These are phyloP conservation scores for Otis tarda DNA, from an alignment of 2,113 vertebrate species.

Conservation along the genomic window DNA sequence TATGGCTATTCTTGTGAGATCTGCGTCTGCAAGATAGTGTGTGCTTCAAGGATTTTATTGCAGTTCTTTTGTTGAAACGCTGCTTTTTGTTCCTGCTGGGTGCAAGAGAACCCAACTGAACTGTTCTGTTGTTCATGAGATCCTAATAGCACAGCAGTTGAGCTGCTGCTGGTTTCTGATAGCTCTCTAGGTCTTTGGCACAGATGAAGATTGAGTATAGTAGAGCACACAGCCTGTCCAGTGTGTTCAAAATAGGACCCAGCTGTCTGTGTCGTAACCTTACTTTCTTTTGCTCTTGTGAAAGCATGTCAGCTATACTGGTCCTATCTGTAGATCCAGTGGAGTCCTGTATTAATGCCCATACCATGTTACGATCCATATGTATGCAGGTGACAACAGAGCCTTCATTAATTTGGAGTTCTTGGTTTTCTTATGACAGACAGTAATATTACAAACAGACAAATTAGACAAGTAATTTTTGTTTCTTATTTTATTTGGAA, in stretches of 20 bases:
- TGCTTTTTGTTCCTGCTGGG: background rate
- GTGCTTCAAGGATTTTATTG: background rate
- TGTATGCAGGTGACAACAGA: background rate
- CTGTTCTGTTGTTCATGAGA: background rate
- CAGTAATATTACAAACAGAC: background rate
- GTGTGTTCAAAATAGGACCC: background rate
- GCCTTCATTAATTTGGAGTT: background rate
- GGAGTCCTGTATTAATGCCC: background rate
- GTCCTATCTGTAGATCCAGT: background rate
- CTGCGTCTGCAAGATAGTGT: background rate
- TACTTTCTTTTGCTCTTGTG: background rate
- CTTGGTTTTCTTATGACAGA: background rate
- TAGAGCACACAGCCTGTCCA: background rate
- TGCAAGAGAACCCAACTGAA: background rate
- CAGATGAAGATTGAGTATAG: background rate
- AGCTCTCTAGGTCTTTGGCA: background rate
- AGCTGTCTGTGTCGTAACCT: background rate
- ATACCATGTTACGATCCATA: fast-evolving
- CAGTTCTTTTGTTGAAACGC: background rate
- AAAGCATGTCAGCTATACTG: background rate
- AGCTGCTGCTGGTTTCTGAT: background rate
- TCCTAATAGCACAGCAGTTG: background rate
- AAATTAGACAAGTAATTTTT: background rate
- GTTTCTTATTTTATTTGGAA: background rate
- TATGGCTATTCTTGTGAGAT: background rate